phyloP scores from a whole-genome alignment of 2,113 vertebrate genomes.

The Aldabrachelys gigantea region DNA sequence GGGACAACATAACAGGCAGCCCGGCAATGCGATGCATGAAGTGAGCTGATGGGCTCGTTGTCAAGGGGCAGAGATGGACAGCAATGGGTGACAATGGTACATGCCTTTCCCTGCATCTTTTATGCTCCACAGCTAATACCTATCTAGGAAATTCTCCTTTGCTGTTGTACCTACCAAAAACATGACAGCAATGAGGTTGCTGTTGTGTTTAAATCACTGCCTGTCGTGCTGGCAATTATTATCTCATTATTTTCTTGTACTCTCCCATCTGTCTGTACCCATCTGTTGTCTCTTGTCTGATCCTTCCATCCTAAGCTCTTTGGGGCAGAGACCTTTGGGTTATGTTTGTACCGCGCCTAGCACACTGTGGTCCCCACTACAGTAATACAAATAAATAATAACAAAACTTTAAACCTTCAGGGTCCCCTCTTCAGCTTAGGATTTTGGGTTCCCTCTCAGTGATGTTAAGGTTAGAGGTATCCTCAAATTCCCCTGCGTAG shows the following conservation, averaged over 20 bases:
- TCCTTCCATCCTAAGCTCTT: neutral
- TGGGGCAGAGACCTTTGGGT: neutral
- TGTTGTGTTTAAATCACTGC: neutral
- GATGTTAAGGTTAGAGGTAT: neutral
- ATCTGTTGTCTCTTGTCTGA: neutral
- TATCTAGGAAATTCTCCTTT: neutral
- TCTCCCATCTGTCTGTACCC: neutral
- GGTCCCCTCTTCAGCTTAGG: neutral
- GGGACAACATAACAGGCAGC: neutral
- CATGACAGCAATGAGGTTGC: neutral
- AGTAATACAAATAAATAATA: neutral
- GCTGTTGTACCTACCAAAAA: neutral
- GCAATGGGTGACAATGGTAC: fast-evolving
- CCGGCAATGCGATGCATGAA: neutral
- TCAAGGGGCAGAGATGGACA: neutral
- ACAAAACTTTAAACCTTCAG: neutral
- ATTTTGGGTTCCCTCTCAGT: fast-evolving
- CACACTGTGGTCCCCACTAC: neutral
- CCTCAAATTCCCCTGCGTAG: fast-evolving
- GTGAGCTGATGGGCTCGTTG: fast-evolving
- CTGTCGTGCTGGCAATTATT: neutral
- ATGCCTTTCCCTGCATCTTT: neutral
- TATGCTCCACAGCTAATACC: fast-evolving
- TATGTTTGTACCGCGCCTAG: neutral
- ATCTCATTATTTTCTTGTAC: neutral